Conservation (phyloP, 2,888 invertebrate genomes). For the Epicampocera succincta region DNA sequence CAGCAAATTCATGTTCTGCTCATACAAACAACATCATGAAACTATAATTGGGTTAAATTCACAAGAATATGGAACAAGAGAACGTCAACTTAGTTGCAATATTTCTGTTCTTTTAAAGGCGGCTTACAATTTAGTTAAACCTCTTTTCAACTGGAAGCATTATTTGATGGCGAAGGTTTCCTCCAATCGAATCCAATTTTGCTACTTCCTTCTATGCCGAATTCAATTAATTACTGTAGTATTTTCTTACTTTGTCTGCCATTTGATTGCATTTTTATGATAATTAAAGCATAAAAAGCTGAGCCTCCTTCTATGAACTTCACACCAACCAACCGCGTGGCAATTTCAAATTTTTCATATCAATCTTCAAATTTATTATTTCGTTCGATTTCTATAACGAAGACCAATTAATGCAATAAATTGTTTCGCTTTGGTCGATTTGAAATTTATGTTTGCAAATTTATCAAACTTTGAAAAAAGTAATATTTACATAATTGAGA, state of each 20-base stretch:
- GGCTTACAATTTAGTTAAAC: background rate
- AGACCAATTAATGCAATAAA: constrained; percentile 29
- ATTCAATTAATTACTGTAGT: too few relatives aligned
- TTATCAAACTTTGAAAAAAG: constrained; percentile 36
- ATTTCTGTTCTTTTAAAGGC: background rate
- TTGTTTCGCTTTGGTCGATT: constrained; percentile 8
- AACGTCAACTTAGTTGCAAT: too few relatives aligned
- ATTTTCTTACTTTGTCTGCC: constrained; percentile 18
- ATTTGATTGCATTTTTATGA: constrained; percentile 16
- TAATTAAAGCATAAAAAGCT: background rate
- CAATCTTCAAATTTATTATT: constrained; percentile 4
- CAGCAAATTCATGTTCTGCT: background rate
- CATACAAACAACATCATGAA: background rate
- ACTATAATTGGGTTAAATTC: background rate
- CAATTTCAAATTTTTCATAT: background rate
- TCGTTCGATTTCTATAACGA: constrained; percentile 8
- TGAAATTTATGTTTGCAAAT: constrained; percentile 45
- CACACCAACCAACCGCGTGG: background rate
- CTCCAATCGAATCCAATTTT: too few relatives aligned
- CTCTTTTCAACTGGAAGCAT: too few relatives aligned
- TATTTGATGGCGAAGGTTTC: too few relatives aligned
- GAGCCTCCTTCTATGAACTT: background rate
- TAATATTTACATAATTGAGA: constrained; percentile 58
- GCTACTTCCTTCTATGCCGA: too few relatives aligned
- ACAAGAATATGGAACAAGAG: too few relatives aligned